Evolutionary conservation across 2,113 vertebrate genomes (phyloP).

Genomic region (Centropristis striata): DNA sequence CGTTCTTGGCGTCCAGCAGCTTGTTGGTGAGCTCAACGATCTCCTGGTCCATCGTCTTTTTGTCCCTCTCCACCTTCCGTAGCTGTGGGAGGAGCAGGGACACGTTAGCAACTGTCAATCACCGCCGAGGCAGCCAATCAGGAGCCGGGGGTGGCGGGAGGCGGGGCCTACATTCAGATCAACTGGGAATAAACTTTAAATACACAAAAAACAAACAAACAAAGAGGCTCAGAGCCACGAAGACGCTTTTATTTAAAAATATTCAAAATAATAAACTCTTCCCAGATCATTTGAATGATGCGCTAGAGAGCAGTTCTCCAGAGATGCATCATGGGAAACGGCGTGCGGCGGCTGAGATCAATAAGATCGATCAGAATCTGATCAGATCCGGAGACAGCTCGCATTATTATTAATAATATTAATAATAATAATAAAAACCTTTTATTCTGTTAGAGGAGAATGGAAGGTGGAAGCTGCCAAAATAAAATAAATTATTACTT

Average conservation of each 20-base stretch:
- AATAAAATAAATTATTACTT: too few species aligned
- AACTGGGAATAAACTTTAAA: constrained; percentile 52
- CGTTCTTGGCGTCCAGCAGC: constrained; percentile 95
- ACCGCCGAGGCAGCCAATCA: constrained; percentile 14
- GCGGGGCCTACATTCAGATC: constrained; percentile 61
- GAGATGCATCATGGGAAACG: constrained; percentile 58
- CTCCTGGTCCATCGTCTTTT: constrained; percentile 97
- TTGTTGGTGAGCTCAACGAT: constrained; percentile 99
- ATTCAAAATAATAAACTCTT: background rate
- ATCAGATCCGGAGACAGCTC: constrained; percentile 20
- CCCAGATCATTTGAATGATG: constrained; percentile 70
- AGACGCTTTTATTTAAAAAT: background rate
- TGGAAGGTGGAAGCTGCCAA: too few species aligned
- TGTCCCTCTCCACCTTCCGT: constrained; percentile 97
- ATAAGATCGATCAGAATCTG: constrained; percentile 21
- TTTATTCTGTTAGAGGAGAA: background rate
- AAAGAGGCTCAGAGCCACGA: background rate
- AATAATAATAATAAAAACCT: too few species aligned
- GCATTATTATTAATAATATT: too few species aligned
- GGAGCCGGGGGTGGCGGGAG: constrained; percentile 8
- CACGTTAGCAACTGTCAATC: background rate
- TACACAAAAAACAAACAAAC: background rate
- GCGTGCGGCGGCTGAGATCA: constrained; percentile 23
- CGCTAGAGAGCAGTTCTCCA: constrained; percentile 28
- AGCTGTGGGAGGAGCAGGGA: constrained; percentile 84